Conservation (phyloP, 37 sponge, comb jelly and placozoan genomes). For the Haliclona indistincta region DNA sequence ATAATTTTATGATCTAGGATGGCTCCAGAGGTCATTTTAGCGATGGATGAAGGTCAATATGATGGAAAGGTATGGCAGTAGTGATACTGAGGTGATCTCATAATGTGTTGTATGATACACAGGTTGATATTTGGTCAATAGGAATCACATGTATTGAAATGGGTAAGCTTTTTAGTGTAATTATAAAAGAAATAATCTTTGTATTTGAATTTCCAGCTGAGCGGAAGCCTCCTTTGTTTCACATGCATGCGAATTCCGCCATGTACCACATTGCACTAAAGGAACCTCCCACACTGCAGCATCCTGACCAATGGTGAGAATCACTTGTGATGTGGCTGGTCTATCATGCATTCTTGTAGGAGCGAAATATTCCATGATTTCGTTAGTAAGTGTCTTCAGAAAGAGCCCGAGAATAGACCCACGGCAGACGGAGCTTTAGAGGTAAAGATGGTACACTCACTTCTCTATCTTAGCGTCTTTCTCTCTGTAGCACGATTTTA, state of each 20-base stretch:
- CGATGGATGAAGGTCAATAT: slow-evolving; percentile 99
- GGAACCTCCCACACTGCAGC: slow-evolving; percentile 84
- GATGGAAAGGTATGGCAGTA: slow-evolving; percentile 71
- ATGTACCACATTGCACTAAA: slow-evolving; percentile 99
- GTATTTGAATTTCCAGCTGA: slow-evolving; percentile 61
- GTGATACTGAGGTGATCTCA: no score
- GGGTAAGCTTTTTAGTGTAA: slow-evolving; percentile 55
- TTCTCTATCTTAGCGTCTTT: background rate
- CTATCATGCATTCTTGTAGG: slow-evolving; percentile 29
- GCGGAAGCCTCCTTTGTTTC: slow-evolving; percentile 96
- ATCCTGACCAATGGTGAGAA: slow-evolving; percentile 76
- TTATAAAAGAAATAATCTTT: background rate
- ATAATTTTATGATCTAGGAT: slow-evolving; percentile 62
- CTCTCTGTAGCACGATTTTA: slow-evolving; percentile 66
- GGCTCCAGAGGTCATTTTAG: slow-evolving; percentile 96
- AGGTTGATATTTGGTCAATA: slow-evolving; percentile 97
- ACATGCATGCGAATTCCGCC: slow-evolving; percentile 99
- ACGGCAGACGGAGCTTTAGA: slow-evolving; percentile 47
- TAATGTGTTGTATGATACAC: no score
- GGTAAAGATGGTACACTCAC: slow-evolving; percentile 13
- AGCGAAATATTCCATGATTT: slow-evolving; percentile 59
- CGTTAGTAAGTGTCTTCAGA: slow-evolving; percentile 83
- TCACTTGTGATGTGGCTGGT: background rate
- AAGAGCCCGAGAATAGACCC: slow-evolving; percentile 86
- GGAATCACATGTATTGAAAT: slow-evolving; percentile 99